Evolutionary conservation across 2,888 invertebrate species (phyloP).

Genomic region (Beris morrisii): DNA sequence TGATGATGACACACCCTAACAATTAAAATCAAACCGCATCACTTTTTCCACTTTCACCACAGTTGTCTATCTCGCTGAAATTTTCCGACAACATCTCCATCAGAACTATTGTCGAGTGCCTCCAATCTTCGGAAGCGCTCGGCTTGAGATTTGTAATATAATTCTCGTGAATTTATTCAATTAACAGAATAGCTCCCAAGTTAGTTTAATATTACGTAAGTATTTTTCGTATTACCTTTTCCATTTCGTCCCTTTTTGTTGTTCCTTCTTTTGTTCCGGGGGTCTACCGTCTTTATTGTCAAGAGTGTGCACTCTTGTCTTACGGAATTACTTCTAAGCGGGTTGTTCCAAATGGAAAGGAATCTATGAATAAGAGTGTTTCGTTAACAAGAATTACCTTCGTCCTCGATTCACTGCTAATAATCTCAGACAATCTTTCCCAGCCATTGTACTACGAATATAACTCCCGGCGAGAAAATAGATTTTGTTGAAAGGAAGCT

Average conservation of each 20-base stretch:
- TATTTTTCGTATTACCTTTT: constrained; percentile 9
- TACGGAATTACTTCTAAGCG: constrained; percentile 36
- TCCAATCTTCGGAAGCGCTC: too few species aligned
- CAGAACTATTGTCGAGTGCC: too few species aligned
- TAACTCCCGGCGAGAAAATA: constrained; percentile 15
- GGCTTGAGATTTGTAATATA: neutral
- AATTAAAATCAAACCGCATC: too few species aligned
- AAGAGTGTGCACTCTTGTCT: constrained; percentile 11
- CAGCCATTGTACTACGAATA: neutral
- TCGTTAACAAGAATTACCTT: constrained; percentile 27
- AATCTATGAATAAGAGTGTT: constrained; percentile 31
- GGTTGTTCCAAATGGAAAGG: constrained; percentile 33
- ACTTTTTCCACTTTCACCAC: too few species aligned
- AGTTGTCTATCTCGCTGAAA: too few species aligned
- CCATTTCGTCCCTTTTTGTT: constrained; percentile 16
- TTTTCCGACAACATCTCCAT: too few species aligned
- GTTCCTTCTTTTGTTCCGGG: constrained; percentile 1
- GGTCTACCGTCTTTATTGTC: too few species aligned
- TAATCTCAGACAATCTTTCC: constrained; percentile 14
- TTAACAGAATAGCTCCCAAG: constrained; percentile 28
- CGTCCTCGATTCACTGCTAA: constrained; percentile 19
- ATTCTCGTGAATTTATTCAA: constrained; percentile 32
- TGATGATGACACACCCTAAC: too few species aligned
- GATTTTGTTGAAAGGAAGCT: constrained; percentile 1
- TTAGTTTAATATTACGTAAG: constrained; percentile 17